A percentile compares a stretch with the other conserved stretches of the same genome.
phyloP scores from a whole-genome alignment of 2,797 vertebrate genomes.

The Anas georgica region DNA sequence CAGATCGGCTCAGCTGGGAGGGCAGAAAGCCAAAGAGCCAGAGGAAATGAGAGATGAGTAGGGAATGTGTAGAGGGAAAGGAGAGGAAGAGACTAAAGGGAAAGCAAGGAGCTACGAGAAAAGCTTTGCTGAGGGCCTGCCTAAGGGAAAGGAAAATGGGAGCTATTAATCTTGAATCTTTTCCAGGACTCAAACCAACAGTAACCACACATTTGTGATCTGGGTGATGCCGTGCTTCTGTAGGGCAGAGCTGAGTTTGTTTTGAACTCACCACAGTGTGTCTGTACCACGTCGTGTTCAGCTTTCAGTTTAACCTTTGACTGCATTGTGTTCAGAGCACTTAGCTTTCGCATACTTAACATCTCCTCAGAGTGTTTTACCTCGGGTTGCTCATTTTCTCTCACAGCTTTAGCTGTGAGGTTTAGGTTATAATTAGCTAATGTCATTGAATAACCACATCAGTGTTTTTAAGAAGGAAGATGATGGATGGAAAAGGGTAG shows the following conservation, averaged over 20 bases:
- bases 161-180: constrained; percentile 1
- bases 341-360: neutral
- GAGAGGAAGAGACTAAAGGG: constrained; percentile 3
- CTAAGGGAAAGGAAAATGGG: constrained; percentile 4
- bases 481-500: neutral
- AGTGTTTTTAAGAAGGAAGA: neutral
- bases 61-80: neutral
- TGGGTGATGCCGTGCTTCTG: neutral
- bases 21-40: neutral
- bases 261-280: neutral
- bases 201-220: neutral
- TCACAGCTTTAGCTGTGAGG: neutral
- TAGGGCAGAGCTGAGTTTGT: neutral
- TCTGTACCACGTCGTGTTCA: neutral
- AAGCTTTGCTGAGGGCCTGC: neutral
- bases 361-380: neutral
- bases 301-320: neutral
- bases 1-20: neutral
- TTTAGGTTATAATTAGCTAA: neutral
- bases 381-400: neutral
- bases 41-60: neutral
- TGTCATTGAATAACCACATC: neutral
- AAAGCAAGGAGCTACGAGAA: neutral
- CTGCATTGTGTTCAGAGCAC: neutral
- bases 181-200: neutral